Percentiles rank a stretch among this genome's conserved stretches.
Evolutionary conservation across 2,888 invertebrate species (phyloP).

Genomic region (Nemotelus pantherinus): DNA sequence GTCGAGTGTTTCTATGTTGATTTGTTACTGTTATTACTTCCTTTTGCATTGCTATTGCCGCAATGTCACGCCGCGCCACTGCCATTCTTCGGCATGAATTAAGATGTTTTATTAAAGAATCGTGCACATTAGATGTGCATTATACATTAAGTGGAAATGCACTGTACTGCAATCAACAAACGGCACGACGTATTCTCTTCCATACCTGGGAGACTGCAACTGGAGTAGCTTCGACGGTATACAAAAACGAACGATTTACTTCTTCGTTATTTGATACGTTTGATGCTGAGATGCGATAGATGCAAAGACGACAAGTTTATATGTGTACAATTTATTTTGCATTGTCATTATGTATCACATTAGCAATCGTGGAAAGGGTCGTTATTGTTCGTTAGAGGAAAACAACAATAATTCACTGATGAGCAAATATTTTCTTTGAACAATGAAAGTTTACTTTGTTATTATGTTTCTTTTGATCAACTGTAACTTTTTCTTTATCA

Average conservation of each 20-base stretch:
- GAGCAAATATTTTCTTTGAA: not conserved
- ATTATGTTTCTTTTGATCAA: too few species aligned
- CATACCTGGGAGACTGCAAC: not conserved
- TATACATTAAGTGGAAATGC: conserved; percentile 20
- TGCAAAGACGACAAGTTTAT: conserved; percentile 2
- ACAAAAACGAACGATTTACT: conserved; percentile 19
- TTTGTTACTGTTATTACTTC: conserved; percentile 43
- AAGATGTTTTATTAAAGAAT: conserved; percentile 43
- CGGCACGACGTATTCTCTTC: not conserved
- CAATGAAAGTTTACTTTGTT: too few species aligned
- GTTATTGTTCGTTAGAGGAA: conserved; percentile 9
- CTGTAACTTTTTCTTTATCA: too few species aligned
- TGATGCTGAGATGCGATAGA: conserved; percentile 7
- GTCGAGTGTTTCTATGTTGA: conserved; percentile 40
- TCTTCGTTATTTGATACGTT: conserved; percentile 25
- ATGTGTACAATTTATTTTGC: not conserved
- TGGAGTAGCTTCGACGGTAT: not conserved
- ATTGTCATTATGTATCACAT: conserved; percentile 22
- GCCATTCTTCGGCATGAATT: conserved; percentile 35
- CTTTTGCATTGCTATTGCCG: conserved; percentile 22
- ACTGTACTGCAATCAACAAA: conserved; percentile 5
- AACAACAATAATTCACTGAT: conserved; percentile 18
- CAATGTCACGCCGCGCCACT: conserved; percentile 19
- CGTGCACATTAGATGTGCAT: conserved; percentile 41
- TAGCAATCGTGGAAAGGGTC: conserved; percentile 10